These are phyloP conservation scores for Psilopogon haemacephalus DNA, from an alignment of 2,113 vertebrate species.

Conservation along the genomic window DNA sequence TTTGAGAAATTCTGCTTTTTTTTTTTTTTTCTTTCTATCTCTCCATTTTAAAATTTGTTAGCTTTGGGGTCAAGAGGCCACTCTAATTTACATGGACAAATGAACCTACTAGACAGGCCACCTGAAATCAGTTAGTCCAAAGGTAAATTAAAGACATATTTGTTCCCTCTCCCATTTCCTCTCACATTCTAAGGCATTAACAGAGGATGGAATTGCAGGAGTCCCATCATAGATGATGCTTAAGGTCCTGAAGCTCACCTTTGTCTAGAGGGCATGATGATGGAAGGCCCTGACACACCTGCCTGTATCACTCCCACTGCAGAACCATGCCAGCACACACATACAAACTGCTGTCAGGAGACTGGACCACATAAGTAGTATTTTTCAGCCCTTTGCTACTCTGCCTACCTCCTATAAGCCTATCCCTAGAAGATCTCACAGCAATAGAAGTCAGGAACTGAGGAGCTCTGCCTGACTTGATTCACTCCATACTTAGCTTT, in stretches of 20 bases:
- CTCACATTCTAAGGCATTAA: conserved; percentile 5
- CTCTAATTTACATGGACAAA: conserved; percentile 32
- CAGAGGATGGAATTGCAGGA: background rate
- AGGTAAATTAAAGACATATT: conserved; percentile 59
- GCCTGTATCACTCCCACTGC: background rate
- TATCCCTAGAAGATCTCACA: background rate
- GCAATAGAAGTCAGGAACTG: background rate
- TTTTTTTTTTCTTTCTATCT: background rate
- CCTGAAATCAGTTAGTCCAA: conserved; percentile 54
- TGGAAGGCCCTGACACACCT: background rate
- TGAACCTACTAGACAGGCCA: background rate
- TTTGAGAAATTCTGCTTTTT: background rate
- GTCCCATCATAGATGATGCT: background rate
- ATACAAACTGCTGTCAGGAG: background rate
- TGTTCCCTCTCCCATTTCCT: conserved; percentile 1
- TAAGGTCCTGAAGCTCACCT: background rate
- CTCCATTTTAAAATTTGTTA: conserved; percentile 26
- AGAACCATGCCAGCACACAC: background rate
- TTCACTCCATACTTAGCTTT: background rate
- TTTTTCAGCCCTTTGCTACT: background rate
- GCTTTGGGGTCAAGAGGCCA: conserved; percentile 7
- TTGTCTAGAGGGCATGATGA: background rate
- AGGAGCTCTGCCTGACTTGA: background rate
- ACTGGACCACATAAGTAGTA: background rate
- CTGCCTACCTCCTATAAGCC: background rate